Evolutionary conservation across 2,888 invertebrate species (phyloP), one percentile per base, ranked within the genome.

Genomic region (Deilephila porcellus): DNA sequence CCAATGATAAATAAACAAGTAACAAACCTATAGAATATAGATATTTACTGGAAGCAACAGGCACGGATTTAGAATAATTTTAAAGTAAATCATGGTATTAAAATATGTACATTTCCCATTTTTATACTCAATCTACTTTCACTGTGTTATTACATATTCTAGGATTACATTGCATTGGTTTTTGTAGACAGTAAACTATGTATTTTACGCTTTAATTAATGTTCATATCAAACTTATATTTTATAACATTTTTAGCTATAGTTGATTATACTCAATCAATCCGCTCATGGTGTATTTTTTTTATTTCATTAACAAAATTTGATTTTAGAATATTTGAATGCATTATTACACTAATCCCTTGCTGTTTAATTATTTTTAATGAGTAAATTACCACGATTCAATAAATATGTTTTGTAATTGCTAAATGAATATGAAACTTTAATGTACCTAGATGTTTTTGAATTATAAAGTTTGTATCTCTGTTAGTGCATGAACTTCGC

Each of bases 21-120:
- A 1, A 56, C n/a, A 56, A 56, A 56, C n/a, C 56, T 56, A 56
- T 53, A 19, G 0, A 45, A 25, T 25, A 25, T 3, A 67, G 14
- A 52, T 67, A 67, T 67, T 52, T 67, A 67, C 45, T 45, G 11
- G 20, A 67, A 67, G 1, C 25, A 20, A 67, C 67, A 52, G 67
- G 52, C 52, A 52, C 67, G 67, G 45, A 67, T 45, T 67, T 52
- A 67, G 67, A 67, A 5, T 3, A 45, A 25, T 67, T 67, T 5
- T 52, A 20, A 17, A 2, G 5, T 20, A 20, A 52, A n/a, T n/a
- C n/a, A 56, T n/a, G 19, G 56, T n/a, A 56, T 56, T 6, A n/a
- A 56, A 56, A n/a, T 56, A n/a, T 53, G 11, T 53, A n/a, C 4
- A 45, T 11, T 14, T n/a, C 6, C 6, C n/a, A 45, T 45, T n/a